Conservation (phyloP, 2,888 invertebrate genomes). For the Caenorhabditis zanzibari region DNA sequence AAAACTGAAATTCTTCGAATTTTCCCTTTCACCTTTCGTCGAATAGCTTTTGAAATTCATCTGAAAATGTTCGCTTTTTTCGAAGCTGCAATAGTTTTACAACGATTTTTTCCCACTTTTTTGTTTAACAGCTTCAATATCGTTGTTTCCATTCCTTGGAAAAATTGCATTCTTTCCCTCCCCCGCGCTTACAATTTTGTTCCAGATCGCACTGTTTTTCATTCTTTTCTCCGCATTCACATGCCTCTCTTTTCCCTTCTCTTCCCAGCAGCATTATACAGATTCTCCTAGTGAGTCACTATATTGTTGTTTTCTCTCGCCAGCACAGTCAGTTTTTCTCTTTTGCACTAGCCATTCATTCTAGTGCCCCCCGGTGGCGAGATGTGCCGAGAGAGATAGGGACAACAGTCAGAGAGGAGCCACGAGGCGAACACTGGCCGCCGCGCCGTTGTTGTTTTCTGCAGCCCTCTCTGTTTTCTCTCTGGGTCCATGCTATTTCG, state of each 20-base stretch:
- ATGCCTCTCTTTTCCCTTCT: constrained; percentile 6
- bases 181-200: background rate
- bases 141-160: too few species aligned
- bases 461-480: constrained; percentile 32
- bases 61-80: too few species aligned
- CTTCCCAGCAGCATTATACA: constrained; percentile 9
- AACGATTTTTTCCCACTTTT: too few species aligned
- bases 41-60: background rate
- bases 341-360: background rate
- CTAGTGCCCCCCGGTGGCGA: constrained; percentile 28
- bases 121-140: too few species aligned
- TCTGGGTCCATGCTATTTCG: constrained; percentile 58
- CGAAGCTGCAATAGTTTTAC: too few species aligned
- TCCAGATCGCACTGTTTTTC: background rate
- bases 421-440: constrained; percentile 50
- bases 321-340: constrained; percentile 20
- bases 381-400: constrained; percentile 50
- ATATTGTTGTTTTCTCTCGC: constrained; percentile 28
- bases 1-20: too few species aligned
- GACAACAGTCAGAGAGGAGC: constrained; percentile 46
- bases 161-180: too few species aligned
- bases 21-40: too few species aligned
- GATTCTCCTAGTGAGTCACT: constrained; percentile 15
- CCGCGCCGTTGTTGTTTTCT: constrained; percentile 13
- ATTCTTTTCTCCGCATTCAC: background rate